phyloP scores from a whole-genome alignment of 2,113 vertebrate species.

The Nycticebus coucang region DNA sequence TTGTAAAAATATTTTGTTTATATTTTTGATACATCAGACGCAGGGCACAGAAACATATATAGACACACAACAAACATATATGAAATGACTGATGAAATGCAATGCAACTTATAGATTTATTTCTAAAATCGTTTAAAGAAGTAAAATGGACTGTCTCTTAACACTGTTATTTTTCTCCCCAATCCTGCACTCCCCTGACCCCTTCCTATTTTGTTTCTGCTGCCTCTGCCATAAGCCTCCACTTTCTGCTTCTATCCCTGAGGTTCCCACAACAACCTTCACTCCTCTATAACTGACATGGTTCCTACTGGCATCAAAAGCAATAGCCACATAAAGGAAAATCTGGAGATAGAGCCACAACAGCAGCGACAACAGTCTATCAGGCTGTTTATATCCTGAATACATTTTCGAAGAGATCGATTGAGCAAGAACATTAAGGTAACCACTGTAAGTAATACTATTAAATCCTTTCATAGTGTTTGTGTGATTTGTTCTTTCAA shows the following conservation, averaged over 20 bases:
- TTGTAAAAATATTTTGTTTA: neutral
- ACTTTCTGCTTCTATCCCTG: neutral
- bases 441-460: neutral
- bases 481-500: conserved; percentile 55
- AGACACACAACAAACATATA: neutral
- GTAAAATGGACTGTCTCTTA: neutral
- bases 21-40: neutral
- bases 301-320: neutral
- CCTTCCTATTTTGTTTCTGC: neutral
- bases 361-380: neutral
- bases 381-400: conserved; percentile 6
- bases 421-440: conserved; percentile 1
- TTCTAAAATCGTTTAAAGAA: neutral
- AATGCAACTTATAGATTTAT: neutral
- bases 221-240: neutral
- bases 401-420: conserved; percentile 11
- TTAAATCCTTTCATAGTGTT: conserved; percentile 26
- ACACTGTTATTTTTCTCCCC: neutral
- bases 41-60: neutral
- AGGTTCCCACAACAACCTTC: neutral
- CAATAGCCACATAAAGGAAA: neutral
- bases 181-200: neutral
- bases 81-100: neutral
- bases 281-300: neutral
- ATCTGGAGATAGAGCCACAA: neutral